Evolutionary conservation across 1,140 invertebrate genomes (phyloP), one percentile per base, ranked within the genome.

Genomic region (Phortica variegata): DNA sequence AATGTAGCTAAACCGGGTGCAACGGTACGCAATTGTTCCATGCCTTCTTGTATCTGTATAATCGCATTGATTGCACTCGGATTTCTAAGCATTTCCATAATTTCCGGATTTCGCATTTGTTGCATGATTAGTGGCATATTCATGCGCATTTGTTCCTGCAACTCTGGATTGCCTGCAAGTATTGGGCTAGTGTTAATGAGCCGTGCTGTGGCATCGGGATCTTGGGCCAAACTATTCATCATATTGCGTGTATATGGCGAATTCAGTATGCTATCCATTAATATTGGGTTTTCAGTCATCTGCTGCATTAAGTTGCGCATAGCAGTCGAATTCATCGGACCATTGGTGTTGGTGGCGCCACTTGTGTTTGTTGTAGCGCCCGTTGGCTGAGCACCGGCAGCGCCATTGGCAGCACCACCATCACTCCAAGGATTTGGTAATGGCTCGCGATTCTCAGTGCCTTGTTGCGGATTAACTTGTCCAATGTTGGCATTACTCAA

Each of bases 41-140:
- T 86, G 23, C 93, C 95, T 77, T 93, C 89, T 70, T 98, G 95
- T 62, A 99, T 97, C 79, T 98, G 94, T 75, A 94, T 85, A 34
- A 99, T 84, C 17, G 96, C 97, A 69, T 93, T 87, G 52, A 98
- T 65, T 6, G 95, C 96, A 73, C 87, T 85, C 5, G 97, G 96
- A 81, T 99, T 99, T 8, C 88, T 85, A 65, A 98, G 81, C 72
- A 97, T 83, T 54, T 83, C 85, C 70, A 95, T 89, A 60, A 98
- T 86, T 61, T 95, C 90, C 0, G 95, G 95, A 79, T 97, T 97
- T 74, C 94, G 90, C 79, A 99, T 83, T 78, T 97, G 90, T 51
- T 89, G 84, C 47, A 98, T 69, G 60, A 98, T 85, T 46, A 86
- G 84, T 16, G 95, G 95, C 83, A 97, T 84, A 86, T 93, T 91